Evolutionary conservation across 2,797 vertebrate species (phyloP).

Genomic region (Cheirogaleus major): DNA sequence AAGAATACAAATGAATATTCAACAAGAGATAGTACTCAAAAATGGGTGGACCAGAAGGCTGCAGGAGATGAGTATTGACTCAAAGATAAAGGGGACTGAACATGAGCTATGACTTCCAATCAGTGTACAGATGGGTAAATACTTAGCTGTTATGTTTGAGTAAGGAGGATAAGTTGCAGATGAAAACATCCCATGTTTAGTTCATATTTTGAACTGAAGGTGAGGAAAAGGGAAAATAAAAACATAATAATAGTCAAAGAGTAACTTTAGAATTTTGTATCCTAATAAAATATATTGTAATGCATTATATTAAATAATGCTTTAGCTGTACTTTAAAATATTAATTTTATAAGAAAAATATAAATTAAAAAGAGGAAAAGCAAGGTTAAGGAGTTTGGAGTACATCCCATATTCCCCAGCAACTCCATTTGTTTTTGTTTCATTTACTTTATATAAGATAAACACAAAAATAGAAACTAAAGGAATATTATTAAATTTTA

Average conservation of each 20-base stretch:
- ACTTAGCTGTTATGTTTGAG: not conserved
- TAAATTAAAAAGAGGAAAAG: not conserved
- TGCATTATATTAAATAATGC: not conserved
- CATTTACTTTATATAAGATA: not conserved
- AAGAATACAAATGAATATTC: not conserved
- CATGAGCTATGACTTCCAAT: not conserved
- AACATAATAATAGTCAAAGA: not conserved
- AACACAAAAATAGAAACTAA: not conserved
- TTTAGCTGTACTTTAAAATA: not conserved
- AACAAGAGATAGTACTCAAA: not conserved
- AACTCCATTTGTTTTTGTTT: not conserved
- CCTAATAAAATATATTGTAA: not conserved
- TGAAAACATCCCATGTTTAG: not conserved
- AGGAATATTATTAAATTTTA: not conserved
- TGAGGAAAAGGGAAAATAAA: not conserved
- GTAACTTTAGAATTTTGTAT: not conserved
- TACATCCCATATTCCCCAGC: not conserved
- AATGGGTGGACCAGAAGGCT: not conserved
- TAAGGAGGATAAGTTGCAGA: not conserved
- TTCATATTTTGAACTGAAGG: not conserved
- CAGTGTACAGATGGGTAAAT: not conserved
- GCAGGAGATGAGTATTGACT: not conserved
- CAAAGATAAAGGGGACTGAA: not conserved
- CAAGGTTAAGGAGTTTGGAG: not conserved
- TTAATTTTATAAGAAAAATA: not conserved